phyloP scores from a whole-genome alignment of 2,113 vertebrate species.

The Sphaerodactylus townsendi region DNA sequence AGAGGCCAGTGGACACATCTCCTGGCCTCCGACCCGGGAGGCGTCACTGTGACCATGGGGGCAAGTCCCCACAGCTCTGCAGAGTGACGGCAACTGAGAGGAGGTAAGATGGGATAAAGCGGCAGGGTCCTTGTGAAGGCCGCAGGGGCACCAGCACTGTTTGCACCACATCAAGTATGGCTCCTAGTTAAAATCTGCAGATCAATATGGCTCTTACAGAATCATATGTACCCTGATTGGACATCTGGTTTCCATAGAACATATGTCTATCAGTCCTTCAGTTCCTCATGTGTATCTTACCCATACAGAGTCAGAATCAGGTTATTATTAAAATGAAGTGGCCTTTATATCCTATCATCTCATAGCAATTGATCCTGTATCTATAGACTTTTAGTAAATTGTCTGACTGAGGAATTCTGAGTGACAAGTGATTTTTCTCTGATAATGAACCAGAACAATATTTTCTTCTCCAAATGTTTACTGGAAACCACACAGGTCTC shows the following conservation, averaged over 20 bases:
- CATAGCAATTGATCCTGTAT: not conserved
- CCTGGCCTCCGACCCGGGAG: no score
- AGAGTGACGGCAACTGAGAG: no score
- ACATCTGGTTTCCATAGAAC: not conserved
- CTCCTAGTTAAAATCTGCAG: not conserved
- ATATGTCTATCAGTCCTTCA: not conserved
- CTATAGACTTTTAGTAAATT: not conserved
- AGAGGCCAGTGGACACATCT: no score
- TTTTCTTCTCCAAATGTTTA: not conserved
- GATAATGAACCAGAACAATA: not conserved
- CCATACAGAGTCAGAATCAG: not conserved
- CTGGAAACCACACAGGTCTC: conserved; percentile 65
- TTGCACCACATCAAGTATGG: no score
- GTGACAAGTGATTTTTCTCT: not conserved
- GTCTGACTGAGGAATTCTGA: not conserved
- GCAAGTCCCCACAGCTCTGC: no score
- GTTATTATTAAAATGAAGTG: not conserved
- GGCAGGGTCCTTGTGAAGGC: no score
- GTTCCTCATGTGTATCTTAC: not conserved
- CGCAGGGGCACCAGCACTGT: no score
- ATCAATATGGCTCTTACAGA: not conserved
- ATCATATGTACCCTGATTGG: not conserved
- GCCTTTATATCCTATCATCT: no score
- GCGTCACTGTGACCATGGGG: no score
- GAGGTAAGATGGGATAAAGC: no score